Conservation (phyloP, 2,113 vertebrate genomes). For the Macroglossus sobrinus region DNA sequence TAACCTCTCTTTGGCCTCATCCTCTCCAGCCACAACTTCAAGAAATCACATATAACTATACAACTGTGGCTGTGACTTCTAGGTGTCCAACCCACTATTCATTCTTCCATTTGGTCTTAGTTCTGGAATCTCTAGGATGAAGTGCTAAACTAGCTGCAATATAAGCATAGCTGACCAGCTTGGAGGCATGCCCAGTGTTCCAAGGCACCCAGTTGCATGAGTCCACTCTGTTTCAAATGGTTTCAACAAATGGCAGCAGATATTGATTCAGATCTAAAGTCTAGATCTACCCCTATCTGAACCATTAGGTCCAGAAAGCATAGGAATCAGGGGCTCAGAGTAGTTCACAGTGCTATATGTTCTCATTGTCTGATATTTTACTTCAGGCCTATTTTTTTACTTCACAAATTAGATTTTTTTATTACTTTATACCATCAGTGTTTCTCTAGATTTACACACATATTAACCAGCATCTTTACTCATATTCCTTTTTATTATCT, state of each 20-base stretch:
- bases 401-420: not conserved
- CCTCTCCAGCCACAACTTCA: not conserved
- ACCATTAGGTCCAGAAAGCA: not conserved
- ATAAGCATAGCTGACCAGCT: not conserved
- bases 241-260: not conserved
- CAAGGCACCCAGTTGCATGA: not conserved
- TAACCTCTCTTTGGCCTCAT: not conserved
- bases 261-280: not conserved
- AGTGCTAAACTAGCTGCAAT: not conserved
- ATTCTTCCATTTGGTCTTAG: not conserved
- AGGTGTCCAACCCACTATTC: not conserved
- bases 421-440: not conserved
- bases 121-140: not conserved
- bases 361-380: not conserved
- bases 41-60: not conserved
- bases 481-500: not conserved
- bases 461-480: not conserved
- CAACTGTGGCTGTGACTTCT: not conserved
- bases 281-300: not conserved
- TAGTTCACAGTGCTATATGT: not conserved
- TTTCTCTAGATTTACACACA: constrained; percentile 1
- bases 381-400: not conserved
- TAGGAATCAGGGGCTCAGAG: not conserved
- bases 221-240: not conserved
- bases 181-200: not conserved